Evolutionary conservation across 2,888 invertebrate species (phyloP), one percentile per base, ranked within the genome.

Genomic region (Marasmarcha lunaedactyla): DNA sequence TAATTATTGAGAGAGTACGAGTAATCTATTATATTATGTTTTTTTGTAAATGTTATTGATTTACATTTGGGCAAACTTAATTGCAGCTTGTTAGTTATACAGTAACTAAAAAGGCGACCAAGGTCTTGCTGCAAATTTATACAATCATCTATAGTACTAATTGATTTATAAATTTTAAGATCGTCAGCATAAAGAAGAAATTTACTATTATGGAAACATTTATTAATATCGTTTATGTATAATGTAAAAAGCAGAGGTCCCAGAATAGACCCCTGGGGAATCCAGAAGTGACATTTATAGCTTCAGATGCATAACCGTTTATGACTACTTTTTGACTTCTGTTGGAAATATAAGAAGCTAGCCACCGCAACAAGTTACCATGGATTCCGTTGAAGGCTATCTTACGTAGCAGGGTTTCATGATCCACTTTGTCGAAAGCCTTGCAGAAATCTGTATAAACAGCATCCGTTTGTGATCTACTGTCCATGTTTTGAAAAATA

Each of bases 321-420:
- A 38, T 11, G 2, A 42, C 46, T 0, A 44, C 36, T 1, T 36
- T 39, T 40, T 46, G 46, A 1, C 37, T 38, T 12, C 42, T 30
- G 12, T 37, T 39, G 2, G 37, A 11, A 2, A 45, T 33, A 11
- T 48, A 48, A 7, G 46, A 48, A 1, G 15, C n/a, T 15, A 46
- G 43, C 44, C 44, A 44, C 0, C 40, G 30, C 2, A 43, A 27
- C 2, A 44, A 15, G 12, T 39, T 37, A 1, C 45, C 44, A 1
- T 37, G 36, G 1, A 45, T 45, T 7, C 45, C 42, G 15, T 45
- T 45, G 13, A 15, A 41, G 1, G 41, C 14, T 13, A 40, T n/a
- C 15, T 41, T 41, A 9, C 30, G 10, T 1, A 41, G 15, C 1
- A 38, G 33, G 3, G 10, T n/a, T 11, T 3, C 2, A n/a, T 30